A percentile compares a stretch with the other conserved stretches of the same genome.
phyloP scores from a whole-genome alignment of 2,113 vertebrate genomes.

The Alaudala cheleensis region DNA sequence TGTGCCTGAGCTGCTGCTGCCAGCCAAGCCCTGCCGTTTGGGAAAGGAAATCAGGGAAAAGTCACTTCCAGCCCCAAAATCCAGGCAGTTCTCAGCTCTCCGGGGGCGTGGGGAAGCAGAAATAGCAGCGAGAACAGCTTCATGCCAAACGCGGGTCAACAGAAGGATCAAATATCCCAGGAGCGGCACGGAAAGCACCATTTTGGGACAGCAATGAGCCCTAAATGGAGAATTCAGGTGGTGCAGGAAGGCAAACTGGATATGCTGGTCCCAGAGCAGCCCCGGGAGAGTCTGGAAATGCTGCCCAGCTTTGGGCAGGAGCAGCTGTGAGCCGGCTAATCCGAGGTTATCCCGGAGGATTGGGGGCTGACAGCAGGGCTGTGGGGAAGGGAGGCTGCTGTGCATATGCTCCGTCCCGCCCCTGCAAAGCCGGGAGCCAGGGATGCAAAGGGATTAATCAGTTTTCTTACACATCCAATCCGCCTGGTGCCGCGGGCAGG shows the following conservation, averaged over 20 bases:
- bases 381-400: not conserved
- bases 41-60: not conserved
- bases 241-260: not conserved
- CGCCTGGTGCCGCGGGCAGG: not conserved
- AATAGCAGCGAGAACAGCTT: not conserved
- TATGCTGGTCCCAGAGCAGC: not conserved
- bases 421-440: not conserved
- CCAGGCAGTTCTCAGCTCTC: not conserved
- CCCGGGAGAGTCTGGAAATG: not conserved
- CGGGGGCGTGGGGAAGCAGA: not conserved
- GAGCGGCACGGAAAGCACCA: fast-evolving
- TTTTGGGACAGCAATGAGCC: not conserved
- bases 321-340: conserved; percentile 34
- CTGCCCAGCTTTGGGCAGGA: not conserved
- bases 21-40: not conserved
- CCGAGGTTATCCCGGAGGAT: not conserved
- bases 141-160: fast-evolving
- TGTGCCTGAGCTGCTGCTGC: not conserved
- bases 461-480: not conserved
- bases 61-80: not conserved
- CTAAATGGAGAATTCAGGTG: not conserved
- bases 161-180: not conserved
- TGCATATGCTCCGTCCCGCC: not conserved
- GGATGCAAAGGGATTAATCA: not conserved
- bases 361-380: not conserved